Conservation (phyloP, 2,888 invertebrate genomes). For the Metopia argyrocephala region DNA sequence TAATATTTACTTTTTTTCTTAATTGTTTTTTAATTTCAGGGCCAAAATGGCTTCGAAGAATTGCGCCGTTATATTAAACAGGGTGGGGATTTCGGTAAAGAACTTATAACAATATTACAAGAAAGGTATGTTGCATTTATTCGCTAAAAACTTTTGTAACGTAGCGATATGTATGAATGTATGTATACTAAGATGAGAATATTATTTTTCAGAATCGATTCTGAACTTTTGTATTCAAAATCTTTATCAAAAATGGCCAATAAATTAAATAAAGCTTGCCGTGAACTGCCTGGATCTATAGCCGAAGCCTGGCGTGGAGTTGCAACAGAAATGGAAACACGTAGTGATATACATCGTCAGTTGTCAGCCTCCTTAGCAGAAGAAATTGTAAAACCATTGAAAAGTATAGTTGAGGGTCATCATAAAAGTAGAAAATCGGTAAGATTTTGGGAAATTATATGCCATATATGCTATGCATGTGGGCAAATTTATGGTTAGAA, state of each 20-base stretch:
- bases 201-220: slow-evolving; percentile 85
- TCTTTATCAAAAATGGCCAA: slow-evolving; percentile 91
- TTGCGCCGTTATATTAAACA: slow-evolving; percentile 94
- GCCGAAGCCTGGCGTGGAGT: slow-evolving; percentile 95
- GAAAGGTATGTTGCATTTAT: slow-evolving; percentile 85
- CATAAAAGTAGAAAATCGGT: slow-evolving; percentile 86
- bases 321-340: slow-evolving; percentile 94
- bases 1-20: neutral
- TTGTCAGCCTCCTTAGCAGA: slow-evolving; percentile 89
- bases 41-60: slow-evolving; percentile 95
- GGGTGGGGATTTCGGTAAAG: slow-evolving; percentile 96
- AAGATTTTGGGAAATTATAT: slow-evolving; percentile 66
- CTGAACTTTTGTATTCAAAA: slow-evolving; percentile 94
- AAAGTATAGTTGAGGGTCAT: slow-evolving; percentile 84
- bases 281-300: slow-evolving; percentile 87
- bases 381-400: slow-evolving; percentile 93
- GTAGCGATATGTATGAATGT: neutral
- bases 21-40: slow-evolving; percentile 83
- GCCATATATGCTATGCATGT: too few species aligned
- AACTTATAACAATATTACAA: slow-evolving; percentile 91
- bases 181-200: neutral
- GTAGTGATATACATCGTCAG: slow-evolving; percentile 93
- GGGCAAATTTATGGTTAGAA: too few species aligned
- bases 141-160: neutral
- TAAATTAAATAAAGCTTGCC: slow-evolving; percentile 90